Base-by-base conservation (phyloP, 2,113 vertebrate species). In the Thermophis baileyi region DNA sequence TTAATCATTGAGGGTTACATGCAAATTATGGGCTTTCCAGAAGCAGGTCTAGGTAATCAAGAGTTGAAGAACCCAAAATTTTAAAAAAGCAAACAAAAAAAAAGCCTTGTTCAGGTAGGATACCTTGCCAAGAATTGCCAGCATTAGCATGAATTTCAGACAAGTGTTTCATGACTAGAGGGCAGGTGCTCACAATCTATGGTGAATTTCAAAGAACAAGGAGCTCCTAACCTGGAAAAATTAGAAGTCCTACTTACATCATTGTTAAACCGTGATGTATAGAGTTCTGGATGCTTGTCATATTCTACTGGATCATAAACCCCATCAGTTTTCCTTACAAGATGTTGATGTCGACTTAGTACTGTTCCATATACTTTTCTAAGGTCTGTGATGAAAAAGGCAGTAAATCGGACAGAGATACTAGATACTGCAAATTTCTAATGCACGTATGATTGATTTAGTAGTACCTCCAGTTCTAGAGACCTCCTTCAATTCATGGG, bases 331-430 rank as follows among this genome's bases (percentile, higher is more conserved):
- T 99, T 99, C 96, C 99, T 98, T 94, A 99, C 96, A 93, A 99
- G 98, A 96, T 99, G 99, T 94, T 99, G 99, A 94, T 98, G 99
- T 90, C 99, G 98, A 97, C 99, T 99, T 97, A 99, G 96, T 44
- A 99, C 99, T 0, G 99, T 99, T 92, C 98, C 98, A 89, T 99
- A 99, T 30, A 99, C 98, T 97, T 98, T 99, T 85, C 97, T 98
- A 95, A 98, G 97, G 93, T 99, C 99, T 99, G 93, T 69, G n/a
- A 91, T 90, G 91, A 90, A 35, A 94, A 89, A 91, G 35, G 90
- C 5, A 94, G 4, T 24, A 91, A 50, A 89, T 88, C 69, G 88
- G 50, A 53, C 85, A 87, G 85, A 47, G 94, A 93, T 16, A 93
- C 3, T 40, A 69, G 9, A 93, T 6, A 24, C 40, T 5, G 86